These are phyloP conservation scores for Irena cyanogastra DNA, from an alignment of 2,113 vertebrate species.

Conservation along the genomic window DNA sequence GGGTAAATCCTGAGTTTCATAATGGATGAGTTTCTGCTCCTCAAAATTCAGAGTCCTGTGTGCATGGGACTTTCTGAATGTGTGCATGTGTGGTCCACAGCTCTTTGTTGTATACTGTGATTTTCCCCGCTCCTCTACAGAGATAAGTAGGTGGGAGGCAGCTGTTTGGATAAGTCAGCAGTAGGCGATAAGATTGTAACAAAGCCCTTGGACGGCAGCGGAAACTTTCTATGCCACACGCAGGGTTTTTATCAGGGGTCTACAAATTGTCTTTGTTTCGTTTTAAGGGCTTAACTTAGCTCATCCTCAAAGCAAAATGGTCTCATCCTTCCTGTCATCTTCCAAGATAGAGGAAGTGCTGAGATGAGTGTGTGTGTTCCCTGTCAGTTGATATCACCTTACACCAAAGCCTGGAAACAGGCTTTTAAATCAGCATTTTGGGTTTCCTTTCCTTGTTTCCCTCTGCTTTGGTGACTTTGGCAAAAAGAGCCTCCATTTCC, in stretches of 20 bases:
- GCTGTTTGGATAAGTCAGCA: slow-evolving; percentile 11
- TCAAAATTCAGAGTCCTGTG: neutral
- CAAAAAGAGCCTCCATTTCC: neutral
- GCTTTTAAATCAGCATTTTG: neutral
- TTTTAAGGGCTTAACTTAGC: slow-evolving; percentile 19
- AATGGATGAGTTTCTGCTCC: neutral
- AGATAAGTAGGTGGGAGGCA: slow-evolving; percentile 16
- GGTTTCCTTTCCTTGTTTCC: neutral
- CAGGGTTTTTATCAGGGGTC: neutral
- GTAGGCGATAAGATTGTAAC: neutral
- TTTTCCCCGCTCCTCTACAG: neutral
- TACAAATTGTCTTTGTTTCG: slow-evolving; percentile 22
- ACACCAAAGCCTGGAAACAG: neutral
- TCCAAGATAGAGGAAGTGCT: slow-evolving; percentile 5
- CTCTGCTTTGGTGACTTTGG: neutral
- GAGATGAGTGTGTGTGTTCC: neutral
- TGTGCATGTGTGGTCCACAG: neutral
- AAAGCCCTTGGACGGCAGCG: neutral
- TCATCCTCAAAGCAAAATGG: slow-evolving; percentile 36
- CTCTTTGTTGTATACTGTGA: neutral
- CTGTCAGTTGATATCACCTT: neutral
- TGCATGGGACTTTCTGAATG: neutral
- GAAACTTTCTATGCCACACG: neutral
- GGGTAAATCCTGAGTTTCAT: neutral
- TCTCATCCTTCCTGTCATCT: slow-evolving; percentile 25